Base-by-base conservation (phyloP, 2,113 vertebrate genomes). In the Lamprotornis superbus region DNA sequence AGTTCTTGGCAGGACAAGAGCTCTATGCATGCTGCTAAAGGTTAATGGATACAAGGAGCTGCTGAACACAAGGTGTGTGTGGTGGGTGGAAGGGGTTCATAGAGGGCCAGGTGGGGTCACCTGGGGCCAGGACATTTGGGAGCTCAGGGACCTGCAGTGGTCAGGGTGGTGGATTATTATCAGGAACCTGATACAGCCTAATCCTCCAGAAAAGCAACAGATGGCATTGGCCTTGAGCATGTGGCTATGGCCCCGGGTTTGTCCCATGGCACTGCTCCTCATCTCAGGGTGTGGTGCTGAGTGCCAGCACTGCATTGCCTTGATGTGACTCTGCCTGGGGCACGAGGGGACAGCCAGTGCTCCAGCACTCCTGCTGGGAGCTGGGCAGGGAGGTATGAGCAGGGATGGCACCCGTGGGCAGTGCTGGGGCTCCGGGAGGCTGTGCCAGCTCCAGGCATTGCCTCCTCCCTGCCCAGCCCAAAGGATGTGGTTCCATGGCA, bases 331-430 rank as follows among this genome's bases (percentile, higher is more conserved):
- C 2, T 27, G 55, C 24, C 25, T 0, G 5, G 55, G n/a, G 10
- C 1, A 1, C 25, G 15, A 52, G 49, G 49, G 25, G 25, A 50
- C 49, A 50, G 49, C 21, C 37, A 5, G 20, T 0, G 6, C 37
- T 46, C 28, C 40, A 15, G 46, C 57, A 7, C 12, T 44, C 17
- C 59, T 19, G 50, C 55, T 25, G 1, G 8, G 25, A 6, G 39
- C 65, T 10, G 39, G 28, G 60, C 3, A 60, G 40, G 31, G 39
- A 55, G 44, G 9, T 17, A 49, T 4, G 63, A 31, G 74, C 64
- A 56, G 73, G 18, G 44, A 3, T 37, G 76, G 5, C 8, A 2
- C 4, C 1, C 3, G 0, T 0, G 22, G n/a, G 67, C 2, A 0
- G 10, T 0, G 40, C 10, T 46, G 44, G 18, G 44, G 44, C 20